Conservation (phyloP, 2,888 invertebrate species). For the Megastigmus dorsalis region DNA sequence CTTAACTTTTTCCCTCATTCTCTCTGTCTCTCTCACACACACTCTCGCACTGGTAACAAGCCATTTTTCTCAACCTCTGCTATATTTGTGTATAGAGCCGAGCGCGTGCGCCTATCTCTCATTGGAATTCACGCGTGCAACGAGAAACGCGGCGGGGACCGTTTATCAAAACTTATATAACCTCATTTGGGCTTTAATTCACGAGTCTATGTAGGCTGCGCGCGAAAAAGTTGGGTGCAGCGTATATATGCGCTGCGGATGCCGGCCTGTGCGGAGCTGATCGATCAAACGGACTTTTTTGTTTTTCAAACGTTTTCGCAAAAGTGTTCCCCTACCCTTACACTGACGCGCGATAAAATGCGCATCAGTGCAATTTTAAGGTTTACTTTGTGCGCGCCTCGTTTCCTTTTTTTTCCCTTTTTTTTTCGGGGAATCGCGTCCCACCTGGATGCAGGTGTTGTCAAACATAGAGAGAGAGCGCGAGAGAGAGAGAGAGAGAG, state of each 20-base stretch:
- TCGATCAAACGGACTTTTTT: slow-evolving; percentile 45
- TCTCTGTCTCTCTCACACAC: not conserved
- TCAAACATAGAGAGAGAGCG: slow-evolving; percentile 35
- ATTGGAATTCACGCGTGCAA: slow-evolving; percentile 7
- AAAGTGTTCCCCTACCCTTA: no score
- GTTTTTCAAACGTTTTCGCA: slow-evolving; percentile 1
- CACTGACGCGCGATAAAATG: no score
- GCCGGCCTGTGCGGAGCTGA: not conserved
- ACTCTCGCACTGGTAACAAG: not conserved
- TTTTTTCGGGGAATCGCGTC: slow-evolving; percentile 34
- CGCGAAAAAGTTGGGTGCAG: no score
- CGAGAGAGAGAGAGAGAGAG: slow-evolving; percentile 50
- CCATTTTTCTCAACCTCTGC: not conserved
- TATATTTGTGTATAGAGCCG: slow-evolving; percentile 7
- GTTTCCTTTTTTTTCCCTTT: not conserved
- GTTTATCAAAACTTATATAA: slow-evolving; percentile 33
- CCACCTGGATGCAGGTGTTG: slow-evolving; percentile 70
- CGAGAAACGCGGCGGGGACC: not conserved
- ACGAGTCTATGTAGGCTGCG: no score
- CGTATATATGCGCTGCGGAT: not conserved
- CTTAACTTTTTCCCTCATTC: slow-evolving; percentile 5
- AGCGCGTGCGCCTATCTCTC: slow-evolving; percentile 6
- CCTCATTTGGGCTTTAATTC: slow-evolving; percentile 4
- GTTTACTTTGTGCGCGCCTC: not conserved
- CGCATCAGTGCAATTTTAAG: not conserved